phyloP scores from a whole-genome alignment of 2,113 vertebrate species.

The Cavia aperea region DNA sequence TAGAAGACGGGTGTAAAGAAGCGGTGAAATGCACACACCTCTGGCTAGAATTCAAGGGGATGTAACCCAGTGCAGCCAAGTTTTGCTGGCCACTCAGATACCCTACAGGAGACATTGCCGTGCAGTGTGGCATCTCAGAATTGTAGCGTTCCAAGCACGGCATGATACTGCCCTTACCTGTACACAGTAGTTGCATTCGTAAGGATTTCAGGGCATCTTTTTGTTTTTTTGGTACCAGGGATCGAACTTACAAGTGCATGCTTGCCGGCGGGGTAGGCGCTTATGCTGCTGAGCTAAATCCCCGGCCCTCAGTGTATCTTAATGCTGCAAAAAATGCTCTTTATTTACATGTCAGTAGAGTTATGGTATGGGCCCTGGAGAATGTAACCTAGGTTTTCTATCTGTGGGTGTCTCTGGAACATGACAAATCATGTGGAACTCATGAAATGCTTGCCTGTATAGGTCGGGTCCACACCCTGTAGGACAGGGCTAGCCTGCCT shows the following conservation, averaged over 20 bases:
- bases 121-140: not conserved
- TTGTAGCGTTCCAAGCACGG: not conserved
- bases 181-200: not conserved
- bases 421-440: not conserved
- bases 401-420: not conserved
- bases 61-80: accelerated
- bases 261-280: too few relatives aligned
- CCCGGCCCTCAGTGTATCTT: not conserved
- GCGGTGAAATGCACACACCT: not conserved
- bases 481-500: not conserved
- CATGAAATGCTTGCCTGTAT: not conserved
- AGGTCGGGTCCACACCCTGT: not conserved
- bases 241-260: too few relatives aligned
- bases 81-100: too few relatives aligned
- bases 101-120: not conserved
- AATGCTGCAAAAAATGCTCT: not conserved
- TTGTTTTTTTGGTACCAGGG: too few relatives aligned
- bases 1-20: too few relatives aligned
- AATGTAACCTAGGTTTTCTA: not conserved
- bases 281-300: too few relatives aligned
- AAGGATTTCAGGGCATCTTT: not conserved
- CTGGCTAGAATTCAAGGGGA: not conserved
- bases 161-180: not conserved
- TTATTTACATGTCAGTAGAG: not conserved
- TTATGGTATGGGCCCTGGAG: not conserved